Evolutionary conservation across 2,113 vertebrate genomes (phyloP), one percentile per base, ranked within the genome.

Genomic region (Turdus rufiventris): DNA sequence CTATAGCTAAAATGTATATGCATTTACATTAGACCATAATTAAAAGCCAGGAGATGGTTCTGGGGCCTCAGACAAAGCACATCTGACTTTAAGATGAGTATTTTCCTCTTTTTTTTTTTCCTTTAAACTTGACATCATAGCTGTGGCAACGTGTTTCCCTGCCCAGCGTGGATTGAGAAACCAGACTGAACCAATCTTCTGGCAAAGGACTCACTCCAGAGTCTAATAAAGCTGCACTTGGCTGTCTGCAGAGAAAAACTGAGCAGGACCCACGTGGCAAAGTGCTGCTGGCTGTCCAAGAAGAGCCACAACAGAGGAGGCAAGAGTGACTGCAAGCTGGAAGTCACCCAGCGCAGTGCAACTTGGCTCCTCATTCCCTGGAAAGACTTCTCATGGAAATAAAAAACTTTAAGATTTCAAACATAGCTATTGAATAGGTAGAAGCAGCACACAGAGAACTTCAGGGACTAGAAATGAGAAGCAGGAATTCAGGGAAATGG

Each of bases 161-260:
- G 53, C n/a, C 78, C 3, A 2, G 17, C 0, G 0, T 12, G 25
- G 14, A 29, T 2, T 61, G 24, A 85, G 36, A 80, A 88, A 57
- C 29, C 18, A 34, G 20, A 36, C 8, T 29, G n/a, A 48, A 33
- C 8, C 56, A 53, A 36, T 34, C 31, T 74, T 38, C 26, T 85
- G 28, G 18, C 8, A 15, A 43, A 61, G 21, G 47, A 43, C 29
- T 77, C 10, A 5, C n/a, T 87, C 63, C 31, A 51, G 65, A 42
- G 16, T 42, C 40, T 56, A 21, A n/a, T 18, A 71, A 51, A 74
- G 16, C 42, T 68, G 13, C 40, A 20, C 29, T 50, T 78, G 56
- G 31, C 17, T 78, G 31, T 2, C 65, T 20, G n/a, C 33, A 80
- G 31, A 36, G 38, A 33, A 63, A 61, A 36, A 68, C 6, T 12